Conservation (phyloP, 64 coral and sea anemone genomes). For the Cladopsammia gracilis region DNA sequence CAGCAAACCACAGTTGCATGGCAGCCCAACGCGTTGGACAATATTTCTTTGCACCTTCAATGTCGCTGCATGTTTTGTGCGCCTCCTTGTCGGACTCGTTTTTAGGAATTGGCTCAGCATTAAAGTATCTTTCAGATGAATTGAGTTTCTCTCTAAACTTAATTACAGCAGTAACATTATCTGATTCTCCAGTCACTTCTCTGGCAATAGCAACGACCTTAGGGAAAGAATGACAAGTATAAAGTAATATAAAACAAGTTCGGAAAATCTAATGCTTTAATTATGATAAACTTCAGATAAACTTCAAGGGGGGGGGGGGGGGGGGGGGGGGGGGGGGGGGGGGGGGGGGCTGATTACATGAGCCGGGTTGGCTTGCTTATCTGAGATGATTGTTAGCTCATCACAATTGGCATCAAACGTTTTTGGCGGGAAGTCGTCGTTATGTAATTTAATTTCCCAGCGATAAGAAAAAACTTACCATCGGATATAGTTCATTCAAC, state of each 20-base stretch:
- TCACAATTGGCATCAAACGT: no score
- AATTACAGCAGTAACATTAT: conserved; percentile 27
- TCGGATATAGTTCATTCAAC: conserved; percentile 70
- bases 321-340: no score
- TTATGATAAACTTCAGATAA: no score
- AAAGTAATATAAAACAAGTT: no score
- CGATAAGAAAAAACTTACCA: conserved; percentile 31
- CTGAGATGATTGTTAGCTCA: no score
- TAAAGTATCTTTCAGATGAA: conserved; percentile 78
- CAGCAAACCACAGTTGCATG: conserved; percentile 78
- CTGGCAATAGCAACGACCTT: conserved; percentile 56
- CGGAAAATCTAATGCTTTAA: no score
- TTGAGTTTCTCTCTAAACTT: conserved; percentile 60
- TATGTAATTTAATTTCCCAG: neutral
- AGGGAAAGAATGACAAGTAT: neutral
- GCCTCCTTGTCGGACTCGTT: conserved; percentile 80
- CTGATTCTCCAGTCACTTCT: conserved; percentile 11
- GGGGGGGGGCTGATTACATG: no score
- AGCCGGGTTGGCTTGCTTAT: no score
- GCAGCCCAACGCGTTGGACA: conserved; percentile 84
- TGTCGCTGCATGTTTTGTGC: conserved; percentile 55
- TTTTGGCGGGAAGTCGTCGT: no score
- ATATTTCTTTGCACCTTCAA: conserved; percentile 74
- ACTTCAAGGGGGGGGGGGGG: no score
- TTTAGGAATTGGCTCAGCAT: conserved; percentile 57